Conservation (phyloP, 2,797 vertebrate genomes). For the Gymnothorax reevesii region DNA sequence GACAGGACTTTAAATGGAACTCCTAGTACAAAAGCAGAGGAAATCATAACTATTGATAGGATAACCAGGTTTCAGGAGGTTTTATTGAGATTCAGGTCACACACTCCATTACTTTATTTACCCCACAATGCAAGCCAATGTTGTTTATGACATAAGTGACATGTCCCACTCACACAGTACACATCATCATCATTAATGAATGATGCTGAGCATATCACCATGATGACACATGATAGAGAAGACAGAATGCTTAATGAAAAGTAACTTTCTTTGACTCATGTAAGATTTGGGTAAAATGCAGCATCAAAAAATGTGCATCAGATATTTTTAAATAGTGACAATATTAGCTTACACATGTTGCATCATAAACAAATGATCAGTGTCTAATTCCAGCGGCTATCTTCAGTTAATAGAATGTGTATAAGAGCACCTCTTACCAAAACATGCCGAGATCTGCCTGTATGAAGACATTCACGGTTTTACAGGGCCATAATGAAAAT, state of each 20-base stretch:
- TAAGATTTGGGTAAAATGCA: background rate
- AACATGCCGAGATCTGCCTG: background rate
- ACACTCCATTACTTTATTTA: background rate
- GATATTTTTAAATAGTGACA: background rate
- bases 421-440: background rate
- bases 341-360: background rate
- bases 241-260: background rate
- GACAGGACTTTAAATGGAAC: background rate
- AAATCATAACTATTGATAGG: background rate
- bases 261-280: background rate
- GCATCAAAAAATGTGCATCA: background rate
- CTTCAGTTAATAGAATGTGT: background rate
- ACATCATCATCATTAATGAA: background rate
- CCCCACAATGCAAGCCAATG: background rate
- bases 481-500: no score
- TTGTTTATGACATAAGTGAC: background rate
- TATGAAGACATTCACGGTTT: background rate
- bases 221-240: background rate
- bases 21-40: background rate
- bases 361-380: no score
- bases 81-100: constrained; percentile 8
- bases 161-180: background rate
- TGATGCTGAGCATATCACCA: background rate
- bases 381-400: background rate
- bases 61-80: background rate